Base-by-base conservation (phyloP, 2,113 vertebrate genomes). In the Catharus bicknelli region DNA sequence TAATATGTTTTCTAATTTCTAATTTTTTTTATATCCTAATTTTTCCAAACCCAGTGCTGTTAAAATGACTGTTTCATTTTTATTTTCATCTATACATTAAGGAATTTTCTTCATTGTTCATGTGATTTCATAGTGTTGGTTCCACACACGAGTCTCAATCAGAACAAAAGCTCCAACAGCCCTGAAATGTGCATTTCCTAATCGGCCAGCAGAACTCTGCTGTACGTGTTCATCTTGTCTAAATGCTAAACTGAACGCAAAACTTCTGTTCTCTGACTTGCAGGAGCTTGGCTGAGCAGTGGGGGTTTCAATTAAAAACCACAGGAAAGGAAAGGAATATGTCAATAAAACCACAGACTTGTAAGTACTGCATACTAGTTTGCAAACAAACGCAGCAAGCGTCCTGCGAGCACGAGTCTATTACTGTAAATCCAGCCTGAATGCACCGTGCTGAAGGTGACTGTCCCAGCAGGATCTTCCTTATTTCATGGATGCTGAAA, bases 321-420 rank as follows among this genome's bases (percentile, higher is more conserved):
- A 92, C 98, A 98, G 98, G 98, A 98, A 98, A 61, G 94, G 97
- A 97, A 98, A 98, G 92, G 97, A 97, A 97, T 97, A 97, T 76
- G 97, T 98, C 98, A 98, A 98, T 98, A 98, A 98, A 98, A 98
- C 98, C 97, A 97, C 98, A 95, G 96, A 97, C 97, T 97, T 98
- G 97, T 98, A 98, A 98, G 97, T 97, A 96, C 96, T 94, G 97
- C 96, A 93, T 97, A 95, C 96, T 93, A 97, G 97, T 98, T 98
- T 98, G 98, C 98, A 98, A 98, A 98, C 98, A 98, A 98, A 98
- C 98, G 95, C 98, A 98, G 98, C 98, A 97, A 97, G 98, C 51
- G 57, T 91, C 96, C 95, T 88, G 93, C 7, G 83, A 98, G 97
- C 86, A 95, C 32, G 88, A 97, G 96, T 97, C 97, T 97, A 97